Evolutionary conservation across 2,797 vertebrate species (phyloP).

Genomic region (Echiichthys vipera): DNA sequence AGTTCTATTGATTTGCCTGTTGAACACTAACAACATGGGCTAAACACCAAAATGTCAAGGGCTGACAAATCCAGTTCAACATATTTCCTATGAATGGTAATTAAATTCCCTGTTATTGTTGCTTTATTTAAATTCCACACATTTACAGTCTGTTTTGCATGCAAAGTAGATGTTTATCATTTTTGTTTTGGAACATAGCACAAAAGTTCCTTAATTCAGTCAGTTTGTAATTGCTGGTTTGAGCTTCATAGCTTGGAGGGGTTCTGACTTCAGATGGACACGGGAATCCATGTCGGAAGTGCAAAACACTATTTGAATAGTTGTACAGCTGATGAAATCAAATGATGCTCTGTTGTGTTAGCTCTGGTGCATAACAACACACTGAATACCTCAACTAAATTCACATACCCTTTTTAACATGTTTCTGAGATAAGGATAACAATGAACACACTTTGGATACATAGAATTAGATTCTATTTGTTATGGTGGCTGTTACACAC

Average conservation of each 20-base stretch:
- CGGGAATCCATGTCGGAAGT: slow-evolving; percentile 19
- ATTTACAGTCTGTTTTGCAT: background rate
- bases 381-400: background rate
- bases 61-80: slow-evolving; percentile 5
- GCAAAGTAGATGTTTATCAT: background rate
- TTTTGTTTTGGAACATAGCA: background rate
- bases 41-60: slow-evolving; percentile 4
- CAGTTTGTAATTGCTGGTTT: background rate
- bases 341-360: background rate
- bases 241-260: slow-evolving; percentile 3
- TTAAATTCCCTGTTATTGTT: background rate
- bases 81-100: background rate
- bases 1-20: slow-evolving; percentile 43
- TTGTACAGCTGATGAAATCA: slow-evolving; percentile 1
- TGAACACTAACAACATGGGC: slow-evolving; percentile 32
- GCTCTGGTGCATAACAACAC: background rate
- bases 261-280: slow-evolving; percentile 12
- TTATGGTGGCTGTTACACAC: no score
- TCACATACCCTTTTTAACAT: no score
- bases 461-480: no score
- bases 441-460: no score
- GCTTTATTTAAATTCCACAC: slow-evolving; percentile 2
- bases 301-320: slow-evolving; percentile 23
- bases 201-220: background rate
- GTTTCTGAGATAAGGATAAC: no score